Evolutionary conservation across 1,140 invertebrate species (phyloP).

Genomic region (Drosophila kanapiae): DNA sequence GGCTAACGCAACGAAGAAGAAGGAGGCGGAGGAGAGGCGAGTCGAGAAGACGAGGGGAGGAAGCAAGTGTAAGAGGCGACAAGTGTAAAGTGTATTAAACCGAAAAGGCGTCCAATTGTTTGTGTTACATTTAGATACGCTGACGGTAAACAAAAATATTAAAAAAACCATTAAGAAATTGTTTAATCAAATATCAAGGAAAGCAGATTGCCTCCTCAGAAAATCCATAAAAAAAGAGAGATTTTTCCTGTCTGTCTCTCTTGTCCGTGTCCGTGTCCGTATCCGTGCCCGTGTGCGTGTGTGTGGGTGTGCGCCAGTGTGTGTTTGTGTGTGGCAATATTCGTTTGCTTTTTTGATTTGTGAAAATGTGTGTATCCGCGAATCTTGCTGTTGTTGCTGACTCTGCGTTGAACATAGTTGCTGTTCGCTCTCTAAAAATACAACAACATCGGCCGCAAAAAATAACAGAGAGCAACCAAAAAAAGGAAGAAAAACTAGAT

Average conservation of each 20-base stretch:
- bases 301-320: slow-evolving; percentile 24
- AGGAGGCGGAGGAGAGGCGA: slow-evolving; percentile 49
- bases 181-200: slow-evolving; percentile 58
- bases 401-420: slow-evolving; percentile 32
- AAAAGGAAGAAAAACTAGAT: slow-evolving; percentile 16
- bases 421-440: slow-evolving; percentile 26
- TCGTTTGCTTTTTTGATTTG: slow-evolving; percentile 82
- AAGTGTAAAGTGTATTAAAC: slow-evolving; percentile 49
- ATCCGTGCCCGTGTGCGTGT: slow-evolving; percentile 35
- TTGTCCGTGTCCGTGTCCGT: slow-evolving; percentile 23
- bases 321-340: slow-evolving; percentile 54
- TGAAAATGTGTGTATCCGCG: slow-evolving; percentile 82
- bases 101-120: slow-evolving; percentile 14
- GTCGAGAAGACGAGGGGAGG: slow-evolving; percentile 16
- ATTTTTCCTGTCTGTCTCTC: slow-evolving; percentile 59
- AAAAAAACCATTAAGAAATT: slow-evolving; percentile 55
- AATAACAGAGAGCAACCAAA: slow-evolving; percentile 19
- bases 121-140: slow-evolving; percentile 2
- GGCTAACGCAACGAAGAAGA: slow-evolving; percentile 57
- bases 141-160: slow-evolving; percentile 31
- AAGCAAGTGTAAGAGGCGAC: slow-evolving; percentile 44
- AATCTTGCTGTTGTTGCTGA: slow-evolving; percentile 64
- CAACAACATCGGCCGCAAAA: slow-evolving; percentile 40
- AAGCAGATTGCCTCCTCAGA: slow-evolving; percentile 60
- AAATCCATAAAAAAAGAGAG: slow-evolving; percentile 67